phyloP scores from a whole-genome alignment of 2,113 vertebrate genomes.

The Thymallus thymallus region DNA sequence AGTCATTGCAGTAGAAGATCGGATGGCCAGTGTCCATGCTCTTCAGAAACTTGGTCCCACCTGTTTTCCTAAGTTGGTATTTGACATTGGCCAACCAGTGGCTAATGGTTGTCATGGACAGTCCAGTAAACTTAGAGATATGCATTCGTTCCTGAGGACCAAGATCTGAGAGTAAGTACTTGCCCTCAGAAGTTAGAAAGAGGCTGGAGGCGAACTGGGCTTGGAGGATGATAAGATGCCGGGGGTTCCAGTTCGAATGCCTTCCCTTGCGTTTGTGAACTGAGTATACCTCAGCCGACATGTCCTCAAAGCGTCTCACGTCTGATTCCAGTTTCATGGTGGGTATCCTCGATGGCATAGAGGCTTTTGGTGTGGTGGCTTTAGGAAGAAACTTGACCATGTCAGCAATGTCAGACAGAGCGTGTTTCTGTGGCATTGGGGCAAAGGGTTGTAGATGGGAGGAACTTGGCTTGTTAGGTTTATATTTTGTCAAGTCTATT shows the following conservation, averaged over 20 bases:
- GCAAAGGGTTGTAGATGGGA: conserved; percentile 82
- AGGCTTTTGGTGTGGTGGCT: conserved; percentile 94
- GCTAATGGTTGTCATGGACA: conserved; percentile 99
- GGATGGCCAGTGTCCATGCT: conserved; percentile 99
- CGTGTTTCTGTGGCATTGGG: conserved; percentile 90
- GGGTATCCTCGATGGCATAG: conserved; percentile 81
- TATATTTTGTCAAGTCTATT: conserved; percentile 96
- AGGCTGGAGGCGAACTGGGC: conserved; percentile 97
- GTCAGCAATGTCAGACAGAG: conserved; percentile 94
- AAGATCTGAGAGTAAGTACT: conserved; percentile 94
- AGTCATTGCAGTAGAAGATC: conserved; percentile 98
- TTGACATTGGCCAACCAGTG: conserved; percentile 99
- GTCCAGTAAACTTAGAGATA: conserved; percentile 97
- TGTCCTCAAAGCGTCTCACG: conserved; percentile 88
- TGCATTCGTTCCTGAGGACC: conserved; percentile 98
- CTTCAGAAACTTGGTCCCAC: conserved; percentile 98
- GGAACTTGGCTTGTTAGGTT: conserved; percentile 79
- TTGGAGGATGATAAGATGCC: conserved; percentile 95
- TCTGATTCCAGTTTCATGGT: conserved; percentile 91
- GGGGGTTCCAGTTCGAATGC: conserved; percentile 99
- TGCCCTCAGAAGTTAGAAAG: conserved; percentile 95
- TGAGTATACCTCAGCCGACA: conserved; percentile 89
- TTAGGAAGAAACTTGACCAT: conserved; percentile 99
- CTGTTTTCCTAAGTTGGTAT: conserved; percentile 96
- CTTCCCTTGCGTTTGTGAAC: conserved; percentile 96